Percentiles rank a stretch among this genome's conserved stretches.
phyloP scores from a whole-genome alignment of 2,888 invertebrate genomes.

The Oscheius onirici region DNA sequence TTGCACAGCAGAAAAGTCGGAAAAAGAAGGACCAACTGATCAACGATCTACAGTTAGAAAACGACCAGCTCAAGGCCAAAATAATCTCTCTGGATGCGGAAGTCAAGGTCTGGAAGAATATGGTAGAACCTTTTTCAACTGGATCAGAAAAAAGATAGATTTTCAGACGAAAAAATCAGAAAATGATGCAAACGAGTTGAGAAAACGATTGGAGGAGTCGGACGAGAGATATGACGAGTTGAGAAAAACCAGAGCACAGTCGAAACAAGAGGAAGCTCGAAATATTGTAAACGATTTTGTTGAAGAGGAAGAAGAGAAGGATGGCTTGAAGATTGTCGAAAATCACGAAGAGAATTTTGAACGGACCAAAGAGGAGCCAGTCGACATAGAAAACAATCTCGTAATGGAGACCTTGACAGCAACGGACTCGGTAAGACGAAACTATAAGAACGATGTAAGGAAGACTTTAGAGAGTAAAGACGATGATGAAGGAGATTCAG shows the following conservation, averaged over 20 bases:
- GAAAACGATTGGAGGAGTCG: slow-evolving; percentile 2
- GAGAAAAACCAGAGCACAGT: background rate
- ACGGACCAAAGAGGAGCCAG: too few relatives aligned
- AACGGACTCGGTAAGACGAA: too few relatives aligned
- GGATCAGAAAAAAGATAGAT: background rate
- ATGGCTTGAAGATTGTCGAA: slow-evolving; percentile 4
- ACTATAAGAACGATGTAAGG: background rate
- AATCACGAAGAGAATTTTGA: background rate
- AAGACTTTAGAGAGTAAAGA: background rate
- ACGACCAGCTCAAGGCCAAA: slow-evolving; percentile 4
- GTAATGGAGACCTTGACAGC: too few relatives aligned
- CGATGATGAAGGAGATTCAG: slow-evolving; percentile 9
- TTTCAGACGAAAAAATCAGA: slow-evolving; percentile 20
- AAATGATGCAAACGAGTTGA: slow-evolving; percentile 23
- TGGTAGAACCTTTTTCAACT: background rate
- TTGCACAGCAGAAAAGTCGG: slow-evolving; percentile 28
- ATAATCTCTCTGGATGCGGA: slow-evolving; percentile 19
- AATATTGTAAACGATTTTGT: background rate
- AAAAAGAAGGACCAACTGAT: slow-evolving; percentile 16
- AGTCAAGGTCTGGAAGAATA: slow-evolving; percentile 25
- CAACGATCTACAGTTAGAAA: slow-evolving; percentile 2
- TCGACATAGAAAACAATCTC: too few relatives aligned
- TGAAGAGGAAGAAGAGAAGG: slow-evolving; percentile 3
- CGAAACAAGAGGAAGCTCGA: too few relatives aligned
- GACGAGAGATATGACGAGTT: background rate